phyloP scores from a whole-genome alignment of 2,888 invertebrate species.

The Parnassius apollo region DNA sequence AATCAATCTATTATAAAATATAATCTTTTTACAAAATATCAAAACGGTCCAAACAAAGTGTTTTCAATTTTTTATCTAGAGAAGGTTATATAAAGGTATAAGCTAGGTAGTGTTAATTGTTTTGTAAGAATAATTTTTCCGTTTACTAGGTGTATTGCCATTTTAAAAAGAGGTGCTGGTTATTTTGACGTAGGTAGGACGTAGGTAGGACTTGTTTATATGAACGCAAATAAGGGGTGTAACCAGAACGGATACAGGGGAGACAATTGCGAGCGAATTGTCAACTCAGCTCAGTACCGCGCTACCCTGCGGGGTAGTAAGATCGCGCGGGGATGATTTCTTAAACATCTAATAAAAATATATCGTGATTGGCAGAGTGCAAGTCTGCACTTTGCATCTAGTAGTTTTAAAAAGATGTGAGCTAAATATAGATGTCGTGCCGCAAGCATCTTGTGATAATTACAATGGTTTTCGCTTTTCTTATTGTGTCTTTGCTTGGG shows the following conservation, averaged over 20 bases:
- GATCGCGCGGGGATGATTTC: constrained; percentile 34
- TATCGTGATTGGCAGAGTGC: constrained; percentile 34
- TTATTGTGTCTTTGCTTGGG: constrained; percentile 50
- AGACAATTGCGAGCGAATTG: constrained; percentile 5
- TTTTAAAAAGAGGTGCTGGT: constrained; percentile 11
- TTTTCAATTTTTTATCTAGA: no score
- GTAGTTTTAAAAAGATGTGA: constrained; percentile 37
- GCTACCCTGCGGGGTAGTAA: constrained; percentile 39
- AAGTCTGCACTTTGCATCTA: constrained; percentile 39
- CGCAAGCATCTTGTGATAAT: constrained; percentile 43
- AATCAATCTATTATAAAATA: no score
- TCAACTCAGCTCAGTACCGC: constrained; percentile 38
- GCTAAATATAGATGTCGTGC: constrained; percentile 46
- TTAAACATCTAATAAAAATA: constrained; percentile 27
- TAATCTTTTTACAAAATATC: no score
- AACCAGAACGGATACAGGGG: constrained; percentile 17
- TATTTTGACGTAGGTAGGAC: constrained; percentile 21
- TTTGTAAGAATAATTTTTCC: no score
- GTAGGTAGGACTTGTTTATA: not conserved
- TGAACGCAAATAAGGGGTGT: constrained; percentile 16
- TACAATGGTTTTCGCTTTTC: constrained; percentile 55
- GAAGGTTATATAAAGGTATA: not conserved
- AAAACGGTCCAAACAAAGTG: no score
- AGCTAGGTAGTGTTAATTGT: no score
- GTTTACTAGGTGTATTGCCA: constrained; percentile 2